phyloP scores from a whole-genome alignment of 2,797 vertebrate species.

The Aplochiton taeniatus region DNA sequence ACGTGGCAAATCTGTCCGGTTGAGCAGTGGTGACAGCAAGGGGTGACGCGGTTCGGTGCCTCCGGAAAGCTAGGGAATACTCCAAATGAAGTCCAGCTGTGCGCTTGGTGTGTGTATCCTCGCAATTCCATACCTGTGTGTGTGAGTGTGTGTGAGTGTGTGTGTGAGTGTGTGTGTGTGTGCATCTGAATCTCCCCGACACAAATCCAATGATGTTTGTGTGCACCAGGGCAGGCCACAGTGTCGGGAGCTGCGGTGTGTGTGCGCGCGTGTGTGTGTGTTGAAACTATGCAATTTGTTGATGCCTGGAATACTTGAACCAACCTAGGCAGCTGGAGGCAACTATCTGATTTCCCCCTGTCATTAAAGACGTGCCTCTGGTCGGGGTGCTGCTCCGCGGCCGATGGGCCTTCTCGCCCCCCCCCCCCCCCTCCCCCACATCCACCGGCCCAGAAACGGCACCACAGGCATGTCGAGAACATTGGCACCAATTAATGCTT shows the following conservation, averaged over 20 bases:
- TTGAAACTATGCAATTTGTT: slow-evolving; percentile 44
- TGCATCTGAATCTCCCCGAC: neutral
- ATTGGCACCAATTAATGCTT: too few relatives aligned
- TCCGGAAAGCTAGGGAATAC: slow-evolving; percentile 47
- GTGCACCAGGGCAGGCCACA: slow-evolving; percentile 40
- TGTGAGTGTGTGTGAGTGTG: slow-evolving; percentile 13
- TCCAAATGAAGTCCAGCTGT: slow-evolving; percentile 55
- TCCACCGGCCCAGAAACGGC: too few relatives aligned
- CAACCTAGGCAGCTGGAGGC: slow-evolving; percentile 35
- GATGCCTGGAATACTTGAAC: slow-evolving; percentile 47
- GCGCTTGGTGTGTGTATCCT: slow-evolving; percentile 23
- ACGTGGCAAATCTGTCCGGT: slow-evolving; percentile 44
- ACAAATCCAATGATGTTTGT: slow-evolving; percentile 27
- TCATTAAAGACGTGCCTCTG: slow-evolving; percentile 8
- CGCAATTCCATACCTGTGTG: neutral
- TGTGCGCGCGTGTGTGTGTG: slow-evolving; percentile 39
- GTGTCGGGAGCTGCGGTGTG: slow-evolving; percentile 31
- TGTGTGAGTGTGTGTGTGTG: neutral
- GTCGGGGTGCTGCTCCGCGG: slow-evolving; percentile 10
- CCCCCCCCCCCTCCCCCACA: too few relatives aligned
- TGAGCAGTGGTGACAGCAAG: slow-evolving; percentile 41
- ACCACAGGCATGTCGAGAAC: too few relatives aligned
- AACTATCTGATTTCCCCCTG: slow-evolving; percentile 41
- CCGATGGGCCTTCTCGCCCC: too few relatives aligned
- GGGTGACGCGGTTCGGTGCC: slow-evolving; percentile 51